Evolutionary conservation across 2,888 invertebrate genomes (phyloP).

Genomic region (Hedya salicella): DNA sequence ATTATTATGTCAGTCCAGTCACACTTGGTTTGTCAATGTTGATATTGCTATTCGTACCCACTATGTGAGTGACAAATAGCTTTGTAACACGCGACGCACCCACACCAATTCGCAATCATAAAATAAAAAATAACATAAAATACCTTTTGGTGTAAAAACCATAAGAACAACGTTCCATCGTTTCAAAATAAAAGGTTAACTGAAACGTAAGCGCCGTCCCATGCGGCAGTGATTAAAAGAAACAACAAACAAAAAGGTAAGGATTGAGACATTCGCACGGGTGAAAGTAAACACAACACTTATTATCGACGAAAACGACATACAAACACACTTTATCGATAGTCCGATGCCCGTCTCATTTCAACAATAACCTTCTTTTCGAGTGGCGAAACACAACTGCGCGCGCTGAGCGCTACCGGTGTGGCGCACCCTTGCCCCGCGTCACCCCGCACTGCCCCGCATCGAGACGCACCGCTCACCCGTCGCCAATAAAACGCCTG

Average conservation of each 20-base stretch:
- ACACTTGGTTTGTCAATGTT: constrained; percentile 41
- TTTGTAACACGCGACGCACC: constrained; percentile 78
- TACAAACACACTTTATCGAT: constrained; percentile 85
- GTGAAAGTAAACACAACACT: constrained; percentile 85
- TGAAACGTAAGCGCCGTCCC: constrained; percentile 84
- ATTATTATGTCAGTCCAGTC: constrained; percentile 39
- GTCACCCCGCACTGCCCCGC: constrained; percentile 59
- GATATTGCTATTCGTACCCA: constrained; percentile 23
- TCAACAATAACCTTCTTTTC: constrained; percentile 81
- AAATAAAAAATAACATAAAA: constrained; percentile 86
- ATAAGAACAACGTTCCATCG: constrained; percentile 92
- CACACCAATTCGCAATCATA: constrained; percentile 74
- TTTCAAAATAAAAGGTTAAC: constrained; percentile 86
- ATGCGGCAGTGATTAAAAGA: constrained; percentile 80
- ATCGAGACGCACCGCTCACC: constrained; percentile 55
- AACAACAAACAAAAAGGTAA: constrained; percentile 81
- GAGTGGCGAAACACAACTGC: constrained; percentile 80
- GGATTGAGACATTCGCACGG: constrained; percentile 84
- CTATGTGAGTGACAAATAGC: constrained; percentile 31
- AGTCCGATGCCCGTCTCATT: constrained; percentile 81
- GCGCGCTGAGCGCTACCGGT: constrained; percentile 66
- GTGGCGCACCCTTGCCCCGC: constrained; percentile 73
- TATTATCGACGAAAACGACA: constrained; percentile 84
- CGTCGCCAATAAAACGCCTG: constrained; percentile 79
- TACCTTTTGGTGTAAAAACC: constrained; percentile 93